Base-by-base conservation (phyloP, 2,888 invertebrate species). In the Morpho achilles region DNA sequence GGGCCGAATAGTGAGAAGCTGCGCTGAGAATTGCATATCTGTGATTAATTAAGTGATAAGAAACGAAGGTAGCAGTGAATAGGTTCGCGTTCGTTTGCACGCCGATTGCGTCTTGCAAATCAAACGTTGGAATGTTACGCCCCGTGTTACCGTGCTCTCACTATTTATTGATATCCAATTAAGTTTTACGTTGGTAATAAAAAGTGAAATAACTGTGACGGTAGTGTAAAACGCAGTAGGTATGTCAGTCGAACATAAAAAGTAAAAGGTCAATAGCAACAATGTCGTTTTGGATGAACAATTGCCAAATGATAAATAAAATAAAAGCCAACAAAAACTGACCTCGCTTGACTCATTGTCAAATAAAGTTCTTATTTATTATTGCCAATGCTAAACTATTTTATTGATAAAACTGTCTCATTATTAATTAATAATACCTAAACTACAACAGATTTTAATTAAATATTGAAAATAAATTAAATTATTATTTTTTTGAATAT, bases 261-360 rank as follows among this genome's bases (percentile, higher is more conserved):
- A 85, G 80, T 73, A 73, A 75, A 77, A 87, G 87, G 86, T 79
- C 81, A 71, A 60, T 67, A 63, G 67, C 69, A 74, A 76, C 87
- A 87, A 87, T 86, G 87, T 76, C 87, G 86, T 83, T 72, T 73
- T 79, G 83, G 82, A 77, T 79, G 82, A 79, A 72, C 76, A 84
- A 80, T 79, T 79, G 77, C 71, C 65, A 70, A 75, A 77, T 70
- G 73, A 76, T 69, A 75, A 77, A 77, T 74, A 77, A 62, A 77
- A 79, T 79, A 78, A 75, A 75, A 75, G 70, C 66, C 64, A 59
- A 69, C 69, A 87, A 88, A 87, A 87, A 77, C 73, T 77, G 80
- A 74, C 87, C 88, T 86, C 77, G 79, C 68, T 67, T 68, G 32
- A 69, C 72, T 82, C 83, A 83, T 80, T 84, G 86, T 82, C 84